Conservation (phyloP, 2,888 invertebrate genomes). For the Busseola fusca region DNA sequence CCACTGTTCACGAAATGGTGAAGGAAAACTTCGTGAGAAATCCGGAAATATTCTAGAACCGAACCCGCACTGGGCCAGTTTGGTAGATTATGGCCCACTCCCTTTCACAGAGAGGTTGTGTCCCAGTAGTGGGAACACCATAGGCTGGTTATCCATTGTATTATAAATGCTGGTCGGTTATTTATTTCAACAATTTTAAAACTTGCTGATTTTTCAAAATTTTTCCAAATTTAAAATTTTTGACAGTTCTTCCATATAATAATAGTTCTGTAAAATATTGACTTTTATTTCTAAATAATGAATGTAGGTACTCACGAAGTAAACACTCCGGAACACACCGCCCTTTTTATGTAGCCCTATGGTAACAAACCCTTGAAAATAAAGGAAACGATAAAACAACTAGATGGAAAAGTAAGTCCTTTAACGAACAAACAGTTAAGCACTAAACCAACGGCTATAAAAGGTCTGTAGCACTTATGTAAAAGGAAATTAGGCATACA, state of each 20-base stretch:
- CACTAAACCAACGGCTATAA: slow-evolving; percentile 22
- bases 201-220: too few relatives aligned
- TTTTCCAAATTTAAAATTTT: too few relatives aligned
- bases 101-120: too few relatives aligned
- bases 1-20: too few relatives aligned
- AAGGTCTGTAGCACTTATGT: slow-evolving; percentile 16
- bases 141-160: neutral
- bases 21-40: too few relatives aligned
- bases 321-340: neutral
- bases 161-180: neutral
- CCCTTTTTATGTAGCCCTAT: neutral
- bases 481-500: slow-evolving; percentile 6
- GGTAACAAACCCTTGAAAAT: neutral
- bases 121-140: too few relatives aligned
- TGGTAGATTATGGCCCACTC: too few relatives aligned
- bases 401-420: slow-evolving; percentile 9
- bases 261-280: too few relatives aligned
- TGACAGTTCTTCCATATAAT: too few relatives aligned
- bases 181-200: neutral
- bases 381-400: neutral
- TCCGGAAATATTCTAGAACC: too few relatives aligned
- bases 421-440: slow-evolving; percentile 35
- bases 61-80: too few relatives aligned
- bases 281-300: neutral
- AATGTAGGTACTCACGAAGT: neutral